Evolutionary conservation across 2,113 vertebrate genomes (phyloP), one percentile per base, ranked within the genome.

Genomic region (Sula dactylatra): DNA sequence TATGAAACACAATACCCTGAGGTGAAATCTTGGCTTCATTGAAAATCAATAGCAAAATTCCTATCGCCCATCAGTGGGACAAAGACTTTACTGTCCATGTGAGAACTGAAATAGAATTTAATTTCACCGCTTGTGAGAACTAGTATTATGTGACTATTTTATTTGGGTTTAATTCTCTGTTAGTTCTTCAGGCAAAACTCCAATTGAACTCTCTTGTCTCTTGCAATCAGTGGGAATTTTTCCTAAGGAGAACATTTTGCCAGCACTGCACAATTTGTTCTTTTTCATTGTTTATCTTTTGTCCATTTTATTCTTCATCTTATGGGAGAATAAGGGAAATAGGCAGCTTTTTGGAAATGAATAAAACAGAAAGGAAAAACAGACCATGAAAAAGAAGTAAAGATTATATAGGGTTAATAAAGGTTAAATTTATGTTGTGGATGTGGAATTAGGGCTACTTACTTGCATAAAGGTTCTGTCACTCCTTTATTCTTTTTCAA

Each of bases 121-220:
- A 89, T 95, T 91, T 90, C 47, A 73, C 42, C 16, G 10, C 29
- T 94, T 92, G 82, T 88, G 50, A 80, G 71, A 82, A 77, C 71
- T 88, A 82, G 59, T 49, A 82, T 69, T 72, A 69, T 62, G 45
- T 81, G 71, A 86, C 94, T 93, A 82, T 94, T 92, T 91, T 83
- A 62, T 93, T 90, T 84, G 22, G 36, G 49, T 82, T 96, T 94
- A 96, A 96, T 94, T 94, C 74, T 76, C 71, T 90, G 74, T 80
- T 95, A 86, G 72, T 94, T 95, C 85, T 94, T 88, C 92, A 94
- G 74, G 88, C 93, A 83, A 90, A 90, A 19, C 10, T 96, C 58
- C 79, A 82, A 58, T 7, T 95, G 85, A 90, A 92, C 93, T 80
- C 44, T 93, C 74, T 93, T 83, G 67, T 90, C 90, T 93, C 62